Conservation (phyloP, 2,888 invertebrate genomes). For the Lasius fuliginosus region DNA sequence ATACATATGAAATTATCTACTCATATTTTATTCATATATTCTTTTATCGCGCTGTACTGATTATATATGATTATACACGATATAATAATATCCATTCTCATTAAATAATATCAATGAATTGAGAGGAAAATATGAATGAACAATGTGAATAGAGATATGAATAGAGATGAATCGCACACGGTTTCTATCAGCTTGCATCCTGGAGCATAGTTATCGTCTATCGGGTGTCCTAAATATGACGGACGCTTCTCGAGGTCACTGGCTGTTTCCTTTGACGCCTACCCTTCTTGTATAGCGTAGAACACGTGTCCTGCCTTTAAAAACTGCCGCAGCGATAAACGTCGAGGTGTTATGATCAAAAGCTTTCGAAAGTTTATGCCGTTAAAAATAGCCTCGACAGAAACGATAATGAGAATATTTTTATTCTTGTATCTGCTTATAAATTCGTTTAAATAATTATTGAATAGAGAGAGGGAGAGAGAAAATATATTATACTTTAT, state of each 20-base stretch:
- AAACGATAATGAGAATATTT: neutral
- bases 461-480: neutral
- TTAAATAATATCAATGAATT: slow-evolving; percentile 31
- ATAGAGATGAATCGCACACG: slow-evolving; percentile 75
- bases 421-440: neutral
- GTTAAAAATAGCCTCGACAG: neutral
- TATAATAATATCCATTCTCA: neutral
- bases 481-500: neutral
- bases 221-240: slow-evolving; percentile 82
- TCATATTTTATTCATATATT: neutral
- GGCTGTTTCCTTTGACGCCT: slow-evolving; percentile 82
- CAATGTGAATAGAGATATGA: slow-evolving; percentile 66
- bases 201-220: slow-evolving; percentile 78
- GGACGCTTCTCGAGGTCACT: slow-evolving; percentile 80
- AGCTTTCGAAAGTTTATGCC: slow-evolving; percentile 20
- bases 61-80: neutral
- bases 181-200: slow-evolving; percentile 80
- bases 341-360: slow-evolving; percentile 1
- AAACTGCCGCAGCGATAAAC: slow-evolving; percentile 18
- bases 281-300: slow-evolving; percentile 66
- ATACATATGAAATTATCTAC: neutral
- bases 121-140: slow-evolving; percentile 68
- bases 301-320: slow-evolving; percentile 68
- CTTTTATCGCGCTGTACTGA: neutral
- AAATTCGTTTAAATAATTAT: neutral